Evolutionary conservation across 1,140 invertebrate species (phyloP).

Genomic region (Lepidurus couesii): DNA sequence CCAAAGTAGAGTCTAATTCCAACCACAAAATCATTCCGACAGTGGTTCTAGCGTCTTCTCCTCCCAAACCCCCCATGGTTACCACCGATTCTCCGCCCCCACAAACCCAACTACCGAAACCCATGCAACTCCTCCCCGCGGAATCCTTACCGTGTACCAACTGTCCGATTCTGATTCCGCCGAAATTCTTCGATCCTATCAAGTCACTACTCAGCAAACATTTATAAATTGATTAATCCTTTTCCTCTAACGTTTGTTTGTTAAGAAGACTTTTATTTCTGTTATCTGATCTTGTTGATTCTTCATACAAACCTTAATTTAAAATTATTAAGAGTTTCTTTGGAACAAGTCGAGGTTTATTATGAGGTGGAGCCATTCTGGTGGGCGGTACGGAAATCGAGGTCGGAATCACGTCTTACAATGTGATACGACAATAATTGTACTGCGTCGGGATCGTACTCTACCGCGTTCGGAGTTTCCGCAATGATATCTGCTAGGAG

Average conservation of each 20-base stretch:
- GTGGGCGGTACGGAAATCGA: not conserved
- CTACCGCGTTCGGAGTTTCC: not conserved
- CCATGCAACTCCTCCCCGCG: not conserved
- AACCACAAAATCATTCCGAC: not conserved
- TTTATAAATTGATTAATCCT: not conserved
- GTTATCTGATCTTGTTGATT: not conserved
- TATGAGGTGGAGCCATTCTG: not conserved
- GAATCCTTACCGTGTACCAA: conserved; percentile 6
- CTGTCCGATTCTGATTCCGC: conserved; percentile 23
- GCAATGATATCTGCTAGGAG: conserved; percentile 18
- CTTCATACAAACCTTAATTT: not conserved
- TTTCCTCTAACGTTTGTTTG: not conserved
- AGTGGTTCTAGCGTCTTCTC: not conserved
- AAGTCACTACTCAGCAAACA: conserved; percentile 19
- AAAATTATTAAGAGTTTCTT: not conserved
- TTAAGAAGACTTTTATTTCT: not conserved
- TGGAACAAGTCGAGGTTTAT: not conserved
- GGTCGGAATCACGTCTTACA: conserved; percentile 23
- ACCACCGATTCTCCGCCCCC: not conserved
- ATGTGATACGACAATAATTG: conserved; percentile 28
- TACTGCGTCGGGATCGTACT: conserved; percentile 1
- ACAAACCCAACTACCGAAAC: not conserved
- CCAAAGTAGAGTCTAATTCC: conserved; percentile 13
- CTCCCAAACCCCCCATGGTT: not conserved
- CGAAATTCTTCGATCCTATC: not conserved